Evolutionary conservation across 1,140 invertebrate species (phyloP).

Genomic region (Geopemphigus sp.): DNA sequence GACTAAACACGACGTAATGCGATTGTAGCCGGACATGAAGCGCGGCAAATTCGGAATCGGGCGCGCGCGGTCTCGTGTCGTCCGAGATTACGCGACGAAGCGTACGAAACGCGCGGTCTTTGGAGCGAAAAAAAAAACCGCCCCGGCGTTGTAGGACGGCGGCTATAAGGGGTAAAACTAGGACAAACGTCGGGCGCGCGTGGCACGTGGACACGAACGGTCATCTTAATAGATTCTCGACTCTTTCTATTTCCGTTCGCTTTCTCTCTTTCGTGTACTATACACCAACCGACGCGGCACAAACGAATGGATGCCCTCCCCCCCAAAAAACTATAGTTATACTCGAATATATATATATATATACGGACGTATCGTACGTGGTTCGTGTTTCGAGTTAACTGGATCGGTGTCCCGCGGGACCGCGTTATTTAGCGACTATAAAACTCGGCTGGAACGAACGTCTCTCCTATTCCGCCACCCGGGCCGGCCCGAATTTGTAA

Average conservation of each 20-base stretch:
- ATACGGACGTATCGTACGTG: too few relatives aligned
- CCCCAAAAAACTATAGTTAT: too few relatives aligned
- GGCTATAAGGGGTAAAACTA: background rate
- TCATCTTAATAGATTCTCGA: background rate
- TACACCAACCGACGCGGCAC: background rate
- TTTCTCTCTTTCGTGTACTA: too few relatives aligned
- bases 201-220: background rate
- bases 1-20: too few relatives aligned
- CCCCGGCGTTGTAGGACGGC: too few relatives aligned
- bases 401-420: background rate
- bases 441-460: background rate
- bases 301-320: background rate
- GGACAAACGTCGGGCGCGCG: background rate
- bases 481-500: background rate
- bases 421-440: conserved; percentile 5
- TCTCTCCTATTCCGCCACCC: too few relatives aligned
- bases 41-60: too few relatives aligned
- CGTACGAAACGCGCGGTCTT: too few relatives aligned
- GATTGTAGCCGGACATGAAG: too few relatives aligned
- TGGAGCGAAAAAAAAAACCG: background rate
- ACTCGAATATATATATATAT: too few relatives aligned
- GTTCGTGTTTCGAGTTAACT: background rate
- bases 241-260: background rate
- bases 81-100: too few relatives aligned
- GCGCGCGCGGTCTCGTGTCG: too few relatives aligned